Evolutionary conservation across 2,113 vertebrate genomes (phyloP), one percentile per base, ranked within the genome.

Genomic region (Hypocryptadius cinnamomeus): DNA sequence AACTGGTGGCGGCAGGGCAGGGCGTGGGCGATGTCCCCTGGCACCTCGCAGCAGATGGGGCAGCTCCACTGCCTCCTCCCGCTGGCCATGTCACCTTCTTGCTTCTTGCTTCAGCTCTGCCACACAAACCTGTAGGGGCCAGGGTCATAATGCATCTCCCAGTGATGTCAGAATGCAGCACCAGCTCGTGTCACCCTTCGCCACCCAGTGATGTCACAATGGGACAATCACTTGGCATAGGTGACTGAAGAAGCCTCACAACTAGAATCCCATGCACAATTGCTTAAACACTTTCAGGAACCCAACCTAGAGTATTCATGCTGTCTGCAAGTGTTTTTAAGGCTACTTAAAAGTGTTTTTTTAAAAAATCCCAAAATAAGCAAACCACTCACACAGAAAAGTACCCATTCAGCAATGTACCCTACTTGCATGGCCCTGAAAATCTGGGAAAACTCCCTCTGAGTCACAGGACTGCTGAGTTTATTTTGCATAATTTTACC

Each of bases 141-240:
- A 2, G 18, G 18, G 18, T 73, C 33, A 28, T 23, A 44, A 24
- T 39, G 31, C 68, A 3, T 2, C 21, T 27, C 42, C 17, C 66
- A 5, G 44, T 44, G 68, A 57, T 42, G 59, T 57, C 31, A 33
- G 5, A 79, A 42, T 37, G 50, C 35, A 27, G 2, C 31, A 3
- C 6, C 7, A 2, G 40, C 11, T 18, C 17, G 1, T 19, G 50
- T 22, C 42, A 10, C 12, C 66, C 31, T 33, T 10, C 0, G 8
- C 15, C 10, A 2, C 42, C 11, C 50, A 7, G 59, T 28, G 37
- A 23, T 18, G 37, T 22, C 31, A 65, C 59, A 79, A 6, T 42
- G 59, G 44, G 22, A 57, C 37, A 57, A 50, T 37, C 27, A 2
- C 27, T 42, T 13, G 33, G 10, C 51, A 19, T 1, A n/a, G 42